These are phyloP conservation scores for Apamea epomidion DNA, from an alignment of 2,888 invertebrate genomes.

Conservation along the genomic window DNA sequence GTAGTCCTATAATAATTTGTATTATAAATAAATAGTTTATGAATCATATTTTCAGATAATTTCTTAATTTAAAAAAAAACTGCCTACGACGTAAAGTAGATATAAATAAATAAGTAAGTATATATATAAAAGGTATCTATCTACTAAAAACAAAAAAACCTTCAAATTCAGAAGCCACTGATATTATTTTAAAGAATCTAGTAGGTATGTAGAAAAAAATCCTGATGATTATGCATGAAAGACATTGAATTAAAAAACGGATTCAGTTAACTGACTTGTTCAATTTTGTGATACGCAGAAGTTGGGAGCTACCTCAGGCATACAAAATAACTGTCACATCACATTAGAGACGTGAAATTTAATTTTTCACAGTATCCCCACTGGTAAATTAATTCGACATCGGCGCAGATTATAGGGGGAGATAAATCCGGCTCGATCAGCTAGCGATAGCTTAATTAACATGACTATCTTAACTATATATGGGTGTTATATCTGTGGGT, in stretches of 20 bases:
- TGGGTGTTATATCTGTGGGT: slow-evolving; percentile 17
- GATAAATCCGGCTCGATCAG: slow-evolving; percentile 68
- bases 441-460: slow-evolving; percentile 72
- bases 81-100: not conserved
- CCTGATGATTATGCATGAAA: not conserved
- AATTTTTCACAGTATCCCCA: slow-evolving; percentile 53
- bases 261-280: not conserved
- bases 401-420: slow-evolving; percentile 69
- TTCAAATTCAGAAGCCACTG: not conserved
- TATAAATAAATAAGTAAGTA: not conserved
- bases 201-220: not conserved
- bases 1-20: slow-evolving; percentile 1
- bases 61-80: not conserved
- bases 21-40: not conserved
- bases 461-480: slow-evolving; percentile 63
- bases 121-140: not conserved
- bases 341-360: slow-evolving; percentile 51
- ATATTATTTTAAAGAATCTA: not conserved
- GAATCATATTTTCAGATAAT: not conserved
- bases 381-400: slow-evolving; percentile 66
- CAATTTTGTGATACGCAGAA: not conserved
- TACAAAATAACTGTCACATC: slow-evolving; percentile 20
- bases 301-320: not conserved
- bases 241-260: not conserved
- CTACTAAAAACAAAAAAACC: not conserved